These are phyloP conservation scores for Salvelinus sp. DNA, from an alignment of 2,113 vertebrate species.

Conservation along the genomic window DNA sequence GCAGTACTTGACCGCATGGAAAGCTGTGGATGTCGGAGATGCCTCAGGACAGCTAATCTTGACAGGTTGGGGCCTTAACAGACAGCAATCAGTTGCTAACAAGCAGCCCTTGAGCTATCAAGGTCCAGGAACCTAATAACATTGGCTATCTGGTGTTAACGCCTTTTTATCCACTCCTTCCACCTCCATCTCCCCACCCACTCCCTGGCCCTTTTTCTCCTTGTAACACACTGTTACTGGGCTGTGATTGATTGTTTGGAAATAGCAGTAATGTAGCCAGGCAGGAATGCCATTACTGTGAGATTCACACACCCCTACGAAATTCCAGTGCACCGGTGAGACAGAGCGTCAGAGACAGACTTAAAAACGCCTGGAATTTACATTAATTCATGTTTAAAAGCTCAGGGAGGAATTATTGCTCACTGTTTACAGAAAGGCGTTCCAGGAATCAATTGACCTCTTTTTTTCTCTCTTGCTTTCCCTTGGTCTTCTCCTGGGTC, in stretches of 20 bases:
- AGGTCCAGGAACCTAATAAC: constrained; percentile 43
- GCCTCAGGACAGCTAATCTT: constrained; percentile 15
- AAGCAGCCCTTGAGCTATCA: constrained; percentile 31
- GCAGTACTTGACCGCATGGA: background rate
- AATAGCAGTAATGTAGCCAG: constrained; percentile 66
- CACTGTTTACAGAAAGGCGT: constrained; percentile 69
- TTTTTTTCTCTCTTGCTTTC: constrained; percentile 22
- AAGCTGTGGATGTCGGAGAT: background rate
- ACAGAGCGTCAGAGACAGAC: constrained; percentile 60
- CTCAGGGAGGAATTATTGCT: constrained; percentile 69
- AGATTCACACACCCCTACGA: constrained; percentile 74
- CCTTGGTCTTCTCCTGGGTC: constrained; percentile 35
- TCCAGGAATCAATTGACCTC: constrained; percentile 51
- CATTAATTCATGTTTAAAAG: constrained; percentile 77
- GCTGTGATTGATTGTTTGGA: constrained; percentile 73
- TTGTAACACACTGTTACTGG: constrained; percentile 32
- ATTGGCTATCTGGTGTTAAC: constrained; percentile 42
- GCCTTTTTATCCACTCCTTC: constrained; percentile 28
- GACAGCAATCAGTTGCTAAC: constrained; percentile 32
- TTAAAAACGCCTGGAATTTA: constrained; percentile 61
- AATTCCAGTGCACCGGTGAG: constrained; percentile 69
- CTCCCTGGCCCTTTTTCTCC: constrained; percentile 28
- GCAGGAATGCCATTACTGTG: constrained; percentile 74
- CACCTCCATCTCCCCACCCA: background rate
- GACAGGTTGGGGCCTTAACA: constrained; percentile 18